These are phyloP conservation scores for Dynastes grantii DNA, from an alignment of 2,888 invertebrate species.

Conservation along the genomic window DNA sequence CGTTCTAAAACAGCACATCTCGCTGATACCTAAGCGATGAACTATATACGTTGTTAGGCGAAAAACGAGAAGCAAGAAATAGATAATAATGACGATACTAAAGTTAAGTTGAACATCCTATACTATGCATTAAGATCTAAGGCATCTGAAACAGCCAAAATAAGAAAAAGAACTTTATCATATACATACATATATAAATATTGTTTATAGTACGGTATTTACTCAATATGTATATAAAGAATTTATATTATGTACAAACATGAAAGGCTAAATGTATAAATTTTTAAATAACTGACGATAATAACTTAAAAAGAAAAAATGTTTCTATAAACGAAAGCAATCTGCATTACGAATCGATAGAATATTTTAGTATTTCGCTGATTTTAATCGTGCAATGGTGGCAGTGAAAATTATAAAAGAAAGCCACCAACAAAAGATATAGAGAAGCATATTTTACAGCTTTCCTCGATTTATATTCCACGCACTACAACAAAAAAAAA, in stretches of 20 bases:
- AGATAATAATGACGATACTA: neutral
- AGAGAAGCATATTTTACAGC: too few species aligned
- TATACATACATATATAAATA: neutral
- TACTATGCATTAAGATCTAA: constrained; percentile 12
- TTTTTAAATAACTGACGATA: too few species aligned
- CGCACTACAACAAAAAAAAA: too few species aligned
- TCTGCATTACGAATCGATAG: too few species aligned
- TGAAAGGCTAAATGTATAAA: too few species aligned
- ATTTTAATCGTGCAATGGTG: too few species aligned
- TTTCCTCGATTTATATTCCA: too few species aligned
- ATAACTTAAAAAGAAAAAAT: too few species aligned
- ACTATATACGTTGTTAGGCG: neutral
- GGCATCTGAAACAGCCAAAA: constrained; percentile 6
- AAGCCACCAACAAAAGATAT: too few species aligned
- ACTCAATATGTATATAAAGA: neutral
- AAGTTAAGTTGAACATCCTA: neutral
- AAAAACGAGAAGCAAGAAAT: constrained; percentile 8
- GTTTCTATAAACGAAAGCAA: too few species aligned
- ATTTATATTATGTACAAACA: neutral
- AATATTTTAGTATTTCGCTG: too few species aligned
- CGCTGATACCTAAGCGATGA: neutral
- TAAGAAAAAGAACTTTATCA: neutral
- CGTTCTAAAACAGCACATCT: neutral
- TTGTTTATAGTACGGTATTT: constrained; percentile 14
- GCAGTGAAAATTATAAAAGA: too few species aligned